These are phyloP conservation scores for Falco peregrinus DNA, from an alignment of 2,797 vertebrate species.

Conservation along the genomic window DNA sequence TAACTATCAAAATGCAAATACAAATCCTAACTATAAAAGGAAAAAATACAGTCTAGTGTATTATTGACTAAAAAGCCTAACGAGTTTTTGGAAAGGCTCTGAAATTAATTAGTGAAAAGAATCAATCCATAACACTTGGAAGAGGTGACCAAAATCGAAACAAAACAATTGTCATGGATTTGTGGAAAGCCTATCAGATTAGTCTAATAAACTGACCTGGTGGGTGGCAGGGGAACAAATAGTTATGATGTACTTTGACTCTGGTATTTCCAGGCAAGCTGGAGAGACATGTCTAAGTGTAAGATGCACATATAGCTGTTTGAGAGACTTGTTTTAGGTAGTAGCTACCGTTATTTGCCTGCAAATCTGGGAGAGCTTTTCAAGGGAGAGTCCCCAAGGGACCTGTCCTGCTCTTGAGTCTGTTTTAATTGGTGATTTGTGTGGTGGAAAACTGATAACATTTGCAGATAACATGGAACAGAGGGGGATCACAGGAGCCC, in stretches of 20 bases:
- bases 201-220: background rate
- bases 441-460: background rate
- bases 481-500: background rate
- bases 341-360: background rate
- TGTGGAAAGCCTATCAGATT: background rate
- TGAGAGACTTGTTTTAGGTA: background rate
- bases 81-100: background rate
- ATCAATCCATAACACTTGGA: background rate
- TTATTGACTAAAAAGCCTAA: conserved; percentile 8
- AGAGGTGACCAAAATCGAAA: background rate
- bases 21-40: background rate
- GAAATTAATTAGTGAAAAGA: background rate
- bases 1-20: conserved; percentile 36
- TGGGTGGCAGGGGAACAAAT: background rate
- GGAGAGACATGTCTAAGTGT: accelerated
- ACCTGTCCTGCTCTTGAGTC: background rate
- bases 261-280: background rate
- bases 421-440: background rate
- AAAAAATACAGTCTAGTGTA: background rate
- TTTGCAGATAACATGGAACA: background rate
- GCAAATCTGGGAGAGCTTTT: background rate
- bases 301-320: accelerated
- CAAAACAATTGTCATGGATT: background rate
- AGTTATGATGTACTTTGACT: accelerated
- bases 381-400: background rate